phyloP scores from a whole-genome alignment of 1,140 invertebrate species.

The Sweltsa coloradensis region DNA sequence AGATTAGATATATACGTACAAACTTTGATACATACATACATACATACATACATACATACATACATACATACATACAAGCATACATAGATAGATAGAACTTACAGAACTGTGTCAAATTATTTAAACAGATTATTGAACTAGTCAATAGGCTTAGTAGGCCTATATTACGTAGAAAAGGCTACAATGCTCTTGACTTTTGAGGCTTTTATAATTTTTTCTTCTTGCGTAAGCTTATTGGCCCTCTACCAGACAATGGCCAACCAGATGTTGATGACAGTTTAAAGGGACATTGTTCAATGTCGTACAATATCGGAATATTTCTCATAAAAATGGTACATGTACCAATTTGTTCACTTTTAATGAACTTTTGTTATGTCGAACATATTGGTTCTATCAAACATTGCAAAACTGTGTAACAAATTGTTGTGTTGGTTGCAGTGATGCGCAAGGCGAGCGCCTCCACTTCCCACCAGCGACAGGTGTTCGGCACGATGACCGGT shows the following conservation, averaged over 20 bases:
- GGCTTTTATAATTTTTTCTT: no score
- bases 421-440: constrained; percentile 6
- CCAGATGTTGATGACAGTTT: not conserved
- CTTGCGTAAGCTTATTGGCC: no score
- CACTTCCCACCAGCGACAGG: constrained; percentile 25
- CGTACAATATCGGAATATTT: not conserved
- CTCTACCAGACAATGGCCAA: not conserved
- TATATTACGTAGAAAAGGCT: no score
- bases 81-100: no score
- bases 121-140: no score
- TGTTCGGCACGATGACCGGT: constrained; percentile 41
- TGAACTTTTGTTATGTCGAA: not conserved
- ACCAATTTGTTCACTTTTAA: not conserved
- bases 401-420: constrained; percentile 10
- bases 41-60: not conserved
- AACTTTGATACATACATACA: not conserved
- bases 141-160: no score
- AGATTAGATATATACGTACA: not conserved
- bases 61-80: no score
- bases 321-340: not conserved
- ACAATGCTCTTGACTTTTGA: no score
- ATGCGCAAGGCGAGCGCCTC: constrained; percentile 25
- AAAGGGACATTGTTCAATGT: not conserved
- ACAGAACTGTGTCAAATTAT: no score
- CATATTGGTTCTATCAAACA: constrained; percentile 2